These are phyloP conservation scores for Drosophila paulistorum DNA, from an alignment of 1,140 invertebrate genomes.

Conservation along the genomic window DNA sequence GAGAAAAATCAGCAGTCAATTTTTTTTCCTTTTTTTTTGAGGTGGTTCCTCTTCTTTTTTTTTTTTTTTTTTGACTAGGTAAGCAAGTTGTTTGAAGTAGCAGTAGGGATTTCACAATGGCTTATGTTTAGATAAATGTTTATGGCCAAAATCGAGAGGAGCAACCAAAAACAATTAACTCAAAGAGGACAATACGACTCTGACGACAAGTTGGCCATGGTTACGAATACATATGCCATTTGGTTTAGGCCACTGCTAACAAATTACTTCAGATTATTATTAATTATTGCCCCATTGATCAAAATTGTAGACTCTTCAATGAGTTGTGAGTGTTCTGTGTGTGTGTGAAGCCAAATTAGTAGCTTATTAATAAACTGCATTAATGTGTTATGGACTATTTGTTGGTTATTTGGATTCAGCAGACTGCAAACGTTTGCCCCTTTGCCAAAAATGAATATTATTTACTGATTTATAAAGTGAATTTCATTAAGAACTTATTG, in stretches of 20 bases:
- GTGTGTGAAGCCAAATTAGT: neutral
- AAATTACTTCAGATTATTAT: constrained; percentile 51
- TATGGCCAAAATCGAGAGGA: constrained; percentile 22
- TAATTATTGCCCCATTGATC: constrained; percentile 44
- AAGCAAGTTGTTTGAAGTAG: constrained; percentile 76
- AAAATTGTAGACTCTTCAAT: constrained; percentile 20
- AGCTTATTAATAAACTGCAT: constrained; percentile 18
- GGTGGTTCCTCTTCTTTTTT: neutral
- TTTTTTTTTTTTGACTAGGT: constrained; percentile 60
- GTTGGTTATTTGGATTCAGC: neutral
- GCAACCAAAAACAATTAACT: constrained; percentile 49
- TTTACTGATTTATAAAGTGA: neutral
- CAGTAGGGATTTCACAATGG: constrained; percentile 72
- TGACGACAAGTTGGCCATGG: constrained; percentile 45
- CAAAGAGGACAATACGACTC: constrained; percentile 28
- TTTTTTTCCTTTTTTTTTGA: constrained; percentile 7
- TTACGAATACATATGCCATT: constrained; percentile 39
- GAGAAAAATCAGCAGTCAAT: constrained; percentile 54
- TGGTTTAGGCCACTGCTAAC: constrained; percentile 1
- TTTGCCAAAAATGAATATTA: neutral
- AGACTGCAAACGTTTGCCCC: neutral
- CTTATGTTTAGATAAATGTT: constrained; percentile 72
- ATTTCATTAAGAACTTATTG: neutral
- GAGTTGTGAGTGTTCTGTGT: neutral
- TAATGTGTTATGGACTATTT: constrained; percentile 1